A percentile compares a stretch with the other conserved stretches of the same genome.
phyloP scores from a whole-genome alignment of 2,113 vertebrate species.

The Neopipo cinnamomea region DNA sequence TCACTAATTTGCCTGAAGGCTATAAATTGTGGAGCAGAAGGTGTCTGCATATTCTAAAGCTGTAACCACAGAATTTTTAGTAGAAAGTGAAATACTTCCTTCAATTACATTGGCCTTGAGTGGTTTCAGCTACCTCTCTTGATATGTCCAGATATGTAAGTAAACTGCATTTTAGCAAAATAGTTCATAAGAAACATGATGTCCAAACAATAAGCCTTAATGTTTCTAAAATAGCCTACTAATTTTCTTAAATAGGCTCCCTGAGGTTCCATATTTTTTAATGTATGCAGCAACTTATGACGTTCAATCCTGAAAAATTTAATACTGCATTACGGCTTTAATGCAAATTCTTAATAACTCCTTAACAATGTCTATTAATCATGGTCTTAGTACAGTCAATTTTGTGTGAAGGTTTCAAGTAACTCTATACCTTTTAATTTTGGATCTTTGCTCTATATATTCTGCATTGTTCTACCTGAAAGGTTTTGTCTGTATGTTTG shows the following conservation, averaged over 20 bases:
- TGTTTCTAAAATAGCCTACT: background rate
- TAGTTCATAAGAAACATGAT: background rate
- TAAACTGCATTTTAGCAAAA: background rate
- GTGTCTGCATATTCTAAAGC: background rate
- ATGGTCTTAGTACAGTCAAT: background rate
- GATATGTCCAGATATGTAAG: background rate
- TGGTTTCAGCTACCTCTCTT: background rate
- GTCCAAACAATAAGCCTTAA: background rate
- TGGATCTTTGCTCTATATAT: background rate
- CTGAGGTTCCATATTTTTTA: background rate
- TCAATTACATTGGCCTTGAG: background rate
- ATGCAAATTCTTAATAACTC: background rate
- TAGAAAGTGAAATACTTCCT: background rate
- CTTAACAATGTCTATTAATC: background rate
- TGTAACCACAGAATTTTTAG: background rate
- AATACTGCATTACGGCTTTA: background rate
- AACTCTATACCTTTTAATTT: background rate
- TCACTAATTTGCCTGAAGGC: background rate
- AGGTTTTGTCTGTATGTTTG: background rate
- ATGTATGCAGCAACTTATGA: background rate
- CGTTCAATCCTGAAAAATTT: background rate
- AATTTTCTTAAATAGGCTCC: background rate
- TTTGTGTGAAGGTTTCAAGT: background rate
- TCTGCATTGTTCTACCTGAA: background rate
- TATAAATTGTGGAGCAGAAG: background rate